These are phyloP conservation scores for Pristionchus exspectatus DNA, from an alignment of 2,888 invertebrate genomes.

Conservation along the genomic window DNA sequence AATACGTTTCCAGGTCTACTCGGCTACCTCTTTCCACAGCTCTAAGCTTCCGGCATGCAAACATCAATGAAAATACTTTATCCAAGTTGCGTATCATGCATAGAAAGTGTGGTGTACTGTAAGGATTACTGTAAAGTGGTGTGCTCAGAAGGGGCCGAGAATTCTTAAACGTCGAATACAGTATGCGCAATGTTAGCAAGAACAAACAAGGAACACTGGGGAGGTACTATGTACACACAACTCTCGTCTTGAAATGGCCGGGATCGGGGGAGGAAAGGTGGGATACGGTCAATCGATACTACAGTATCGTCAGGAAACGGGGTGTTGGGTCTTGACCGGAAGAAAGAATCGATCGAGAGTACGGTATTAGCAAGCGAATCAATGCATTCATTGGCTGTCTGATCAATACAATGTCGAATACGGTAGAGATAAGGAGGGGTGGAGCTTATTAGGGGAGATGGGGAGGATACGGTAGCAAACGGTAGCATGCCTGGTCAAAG, in stretches of 20 bases:
- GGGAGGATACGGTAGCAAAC: background rate
- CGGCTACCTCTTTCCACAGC: background rate
- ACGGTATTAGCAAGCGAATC: slow-evolving; percentile 38
- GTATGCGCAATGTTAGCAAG: slow-evolving; percentile 36
- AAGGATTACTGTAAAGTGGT: background rate
- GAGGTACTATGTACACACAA: slow-evolving; percentile 41
- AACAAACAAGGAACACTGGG: slow-evolving; percentile 22
- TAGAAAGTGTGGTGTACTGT: background rate
- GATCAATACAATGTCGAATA: slow-evolving; percentile 35
- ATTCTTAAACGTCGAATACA: slow-evolving; percentile 34
- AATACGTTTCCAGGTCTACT: background rate
- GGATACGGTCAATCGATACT: slow-evolving; percentile 37
- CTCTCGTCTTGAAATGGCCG: slow-evolving; percentile 19
- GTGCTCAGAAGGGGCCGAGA: background rate
- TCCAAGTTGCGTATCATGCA: slow-evolving; percentile 46
- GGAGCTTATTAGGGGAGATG: background rate
- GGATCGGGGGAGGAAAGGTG: background rate
- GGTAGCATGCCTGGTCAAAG: slow-evolving; percentile 24
- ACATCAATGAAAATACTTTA: background rate
- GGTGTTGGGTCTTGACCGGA: background rate
- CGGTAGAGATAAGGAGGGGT: background rate
- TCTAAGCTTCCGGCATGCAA: background rate
- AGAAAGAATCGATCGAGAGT: background rate
- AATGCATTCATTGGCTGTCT: background rate
- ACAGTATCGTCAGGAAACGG: slow-evolving; percentile 17